phyloP scores from a whole-genome alignment of 2,888 invertebrate species.

The Pyrocoelia pectoralis region DNA sequence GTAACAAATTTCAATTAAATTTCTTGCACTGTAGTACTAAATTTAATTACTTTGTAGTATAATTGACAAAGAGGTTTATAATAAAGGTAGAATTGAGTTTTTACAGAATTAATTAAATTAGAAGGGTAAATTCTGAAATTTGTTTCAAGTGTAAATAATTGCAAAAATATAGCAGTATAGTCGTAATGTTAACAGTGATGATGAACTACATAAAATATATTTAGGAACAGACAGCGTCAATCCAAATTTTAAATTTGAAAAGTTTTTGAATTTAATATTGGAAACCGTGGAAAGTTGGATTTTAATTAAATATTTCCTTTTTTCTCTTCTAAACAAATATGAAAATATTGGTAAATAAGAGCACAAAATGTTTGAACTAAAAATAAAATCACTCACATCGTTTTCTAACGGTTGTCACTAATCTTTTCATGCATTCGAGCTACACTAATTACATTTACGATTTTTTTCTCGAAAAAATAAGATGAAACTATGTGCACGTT shows the following conservation, averaged over 20 bases:
- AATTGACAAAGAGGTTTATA: too few relatives aligned
- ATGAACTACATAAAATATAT: not conserved
- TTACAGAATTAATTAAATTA: too few relatives aligned
- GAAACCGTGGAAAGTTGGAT: not conserved
- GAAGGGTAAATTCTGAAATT: too few relatives aligned
- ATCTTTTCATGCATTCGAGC: not conserved
- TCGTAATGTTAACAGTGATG: too few relatives aligned
- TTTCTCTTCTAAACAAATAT: not conserved
- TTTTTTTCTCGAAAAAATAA: not conserved
- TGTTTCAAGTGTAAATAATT: too few relatives aligned
- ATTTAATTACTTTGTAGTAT: too few relatives aligned
- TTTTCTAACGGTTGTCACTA: not conserved
- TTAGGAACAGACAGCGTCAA: not conserved
- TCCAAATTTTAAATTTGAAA: not conserved
- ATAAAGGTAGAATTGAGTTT: too few relatives aligned
- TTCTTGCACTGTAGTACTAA: too few relatives aligned
- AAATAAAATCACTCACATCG: not conserved
- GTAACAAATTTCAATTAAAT: too few relatives aligned
- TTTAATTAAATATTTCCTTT: not conserved
- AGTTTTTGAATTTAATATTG: not conserved
- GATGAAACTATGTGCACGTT: not conserved
- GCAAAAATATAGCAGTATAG: too few relatives aligned
- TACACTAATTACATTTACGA: not conserved
- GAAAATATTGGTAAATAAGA: not conserved
- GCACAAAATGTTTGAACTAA: not conserved